Conservation (phyloP, 2,113 vertebrate genomes). For the Saguinus imperator region DNA sequence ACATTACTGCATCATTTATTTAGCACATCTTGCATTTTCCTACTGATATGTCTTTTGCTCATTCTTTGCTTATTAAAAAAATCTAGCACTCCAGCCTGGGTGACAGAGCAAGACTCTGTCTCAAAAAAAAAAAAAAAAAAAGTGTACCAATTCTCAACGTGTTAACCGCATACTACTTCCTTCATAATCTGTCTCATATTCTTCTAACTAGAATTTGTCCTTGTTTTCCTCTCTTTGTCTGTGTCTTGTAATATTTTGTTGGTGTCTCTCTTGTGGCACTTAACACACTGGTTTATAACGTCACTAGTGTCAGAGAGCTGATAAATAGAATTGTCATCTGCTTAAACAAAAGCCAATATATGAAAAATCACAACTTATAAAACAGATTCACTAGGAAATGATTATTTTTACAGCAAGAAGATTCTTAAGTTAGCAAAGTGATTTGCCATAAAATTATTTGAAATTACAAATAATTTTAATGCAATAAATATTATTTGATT, state of each 20-base stretch:
- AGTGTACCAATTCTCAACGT: neutral
- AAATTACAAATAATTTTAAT: slow-evolving; percentile 35
- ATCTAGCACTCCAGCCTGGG: neutral
- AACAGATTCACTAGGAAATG: slow-evolving; percentile 12
- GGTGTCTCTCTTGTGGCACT: neutral
- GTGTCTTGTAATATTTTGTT: neutral
- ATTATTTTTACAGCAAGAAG: slow-evolving; percentile 23
- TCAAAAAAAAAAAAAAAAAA: neutral
- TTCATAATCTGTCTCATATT: neutral
- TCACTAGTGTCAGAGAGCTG: neutral
- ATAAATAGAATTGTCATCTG: neutral
- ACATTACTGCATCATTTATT: neutral
- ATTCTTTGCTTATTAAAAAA: neutral
- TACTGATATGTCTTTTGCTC: neutral
- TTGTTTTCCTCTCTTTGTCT: neutral
- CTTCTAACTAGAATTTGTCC: neutral
- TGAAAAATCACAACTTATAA: slow-evolving; percentile 25
- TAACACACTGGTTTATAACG: neutral
- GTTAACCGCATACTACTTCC: neutral
- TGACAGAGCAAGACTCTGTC: no score
- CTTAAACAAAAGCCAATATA: neutral
- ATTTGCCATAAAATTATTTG: slow-evolving; percentile 32
- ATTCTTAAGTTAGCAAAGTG: neutral
- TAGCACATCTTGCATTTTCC: neutral
- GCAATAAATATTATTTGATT: neutral